Percentiles rank a stretch among this genome's conserved stretches.
Conservation (phyloP, 2,888 invertebrate species). For the Heliconius charithonia region DNA sequence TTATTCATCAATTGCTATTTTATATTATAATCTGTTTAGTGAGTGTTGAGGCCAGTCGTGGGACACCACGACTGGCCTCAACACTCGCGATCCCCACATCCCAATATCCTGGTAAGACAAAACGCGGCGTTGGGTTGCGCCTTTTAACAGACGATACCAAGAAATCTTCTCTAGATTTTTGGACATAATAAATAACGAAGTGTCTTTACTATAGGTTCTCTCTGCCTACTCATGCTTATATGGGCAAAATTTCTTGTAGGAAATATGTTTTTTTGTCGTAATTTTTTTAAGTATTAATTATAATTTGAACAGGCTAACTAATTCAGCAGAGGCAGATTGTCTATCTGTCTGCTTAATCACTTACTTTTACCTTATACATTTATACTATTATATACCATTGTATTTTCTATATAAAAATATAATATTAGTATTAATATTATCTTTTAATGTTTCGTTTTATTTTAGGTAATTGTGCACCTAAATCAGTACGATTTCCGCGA, state of each 20-base stretch:
- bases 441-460: constrained; percentile 28
- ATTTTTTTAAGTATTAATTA: too few species aligned
- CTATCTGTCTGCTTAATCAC: background rate
- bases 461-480: constrained; percentile 86
- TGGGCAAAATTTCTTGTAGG: too few species aligned
- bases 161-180: too few species aligned
- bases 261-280: too few species aligned
- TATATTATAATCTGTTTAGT: background rate
- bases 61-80: too few species aligned
- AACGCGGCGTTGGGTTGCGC: background rate
- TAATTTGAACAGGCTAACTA: too few species aligned
- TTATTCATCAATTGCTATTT: background rate
- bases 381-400: background rate
- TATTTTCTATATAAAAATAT: background rate
- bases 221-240: background rate
- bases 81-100: too few species aligned
- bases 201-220: background rate
- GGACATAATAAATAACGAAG: background rate
- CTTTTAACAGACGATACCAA: background rate
- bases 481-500: constrained; percentile 87
- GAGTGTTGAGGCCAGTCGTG: too few species aligned
- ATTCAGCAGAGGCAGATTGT: background rate
- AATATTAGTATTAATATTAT: background rate
- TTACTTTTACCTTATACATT: too few species aligned
- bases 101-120: background rate